A percentile compares a stretch with the other conserved stretches of the same genome.
These are phyloP conservation scores for Scolopax rusticola DNA, from an alignment of 2,797 vertebrate genomes.

Conservation along the genomic window DNA sequence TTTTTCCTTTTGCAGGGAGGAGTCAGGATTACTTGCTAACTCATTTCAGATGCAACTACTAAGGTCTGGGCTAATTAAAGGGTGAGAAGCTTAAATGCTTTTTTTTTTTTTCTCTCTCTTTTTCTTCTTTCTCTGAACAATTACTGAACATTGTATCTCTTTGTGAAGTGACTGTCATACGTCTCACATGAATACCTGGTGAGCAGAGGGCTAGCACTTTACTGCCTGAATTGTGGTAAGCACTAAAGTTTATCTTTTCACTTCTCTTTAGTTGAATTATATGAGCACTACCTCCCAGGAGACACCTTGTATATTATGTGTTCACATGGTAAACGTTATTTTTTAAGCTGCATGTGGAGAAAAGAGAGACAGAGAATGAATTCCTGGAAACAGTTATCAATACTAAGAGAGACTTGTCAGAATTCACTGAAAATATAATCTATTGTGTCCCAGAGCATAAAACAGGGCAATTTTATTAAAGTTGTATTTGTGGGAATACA, in stretches of 20 bases:
- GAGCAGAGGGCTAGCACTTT: not conserved
- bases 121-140: too few relatives aligned
- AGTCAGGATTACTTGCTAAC: not conserved
- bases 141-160: not conserved
- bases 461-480: not conserved
- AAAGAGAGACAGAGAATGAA: not conserved
- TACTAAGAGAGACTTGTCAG: not conserved
- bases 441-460: not conserved
- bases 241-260: not conserved
- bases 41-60: not conserved
- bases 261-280: not conserved
- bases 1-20: not conserved
- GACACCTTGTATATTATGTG: not conserved
- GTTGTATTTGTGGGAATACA: not conserved
- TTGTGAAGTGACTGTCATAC: not conserved
- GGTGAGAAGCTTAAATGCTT: not conserved
- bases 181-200: not conserved
- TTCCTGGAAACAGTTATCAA: not conserved
- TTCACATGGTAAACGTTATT: not conserved
- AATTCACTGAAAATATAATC: not conserved
- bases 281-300: not conserved
- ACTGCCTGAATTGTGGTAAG: not conserved
- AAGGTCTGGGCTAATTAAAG: not conserved
- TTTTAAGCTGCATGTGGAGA: not conserved
- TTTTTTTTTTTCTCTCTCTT: fast-evolving